Percentiles rank a stretch among this genome's conserved stretches.
These are phyloP conservation scores for Ischnus inquisitorius DNA, from an alignment of 2,888 invertebrate genomes.

Conservation along the genomic window DNA sequence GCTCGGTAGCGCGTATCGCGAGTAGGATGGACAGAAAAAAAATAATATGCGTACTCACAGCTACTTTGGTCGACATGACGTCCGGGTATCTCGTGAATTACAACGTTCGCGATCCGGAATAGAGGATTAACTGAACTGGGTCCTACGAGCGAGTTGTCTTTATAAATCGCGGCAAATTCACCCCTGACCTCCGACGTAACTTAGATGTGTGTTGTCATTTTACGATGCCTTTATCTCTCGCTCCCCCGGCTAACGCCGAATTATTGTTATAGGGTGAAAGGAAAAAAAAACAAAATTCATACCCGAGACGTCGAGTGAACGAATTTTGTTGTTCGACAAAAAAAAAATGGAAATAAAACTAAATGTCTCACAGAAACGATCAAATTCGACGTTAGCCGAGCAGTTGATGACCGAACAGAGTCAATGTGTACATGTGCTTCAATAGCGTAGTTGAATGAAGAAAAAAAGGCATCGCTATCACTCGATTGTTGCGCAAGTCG, in stretches of 20 bases:
- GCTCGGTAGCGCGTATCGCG: not conserved
- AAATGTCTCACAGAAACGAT: slow-evolving; percentile 3
- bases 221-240: slow-evolving; percentile 58
- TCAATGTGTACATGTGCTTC: not conserved
- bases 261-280: slow-evolving; percentile 15
- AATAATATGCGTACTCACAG: slow-evolving; percentile 69
- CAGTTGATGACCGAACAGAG: not conserved
- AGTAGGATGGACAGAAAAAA: not conserved
- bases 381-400: no score
- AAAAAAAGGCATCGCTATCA: not conserved
- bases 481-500: slow-evolving; percentile 9
- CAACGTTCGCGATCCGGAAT: slow-evolving; percentile 69
- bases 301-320: not conserved
- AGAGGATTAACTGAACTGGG: slow-evolving; percentile 75
- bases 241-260: slow-evolving; percentile 26
- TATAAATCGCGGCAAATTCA: slow-evolving; percentile 81
- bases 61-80: slow-evolving; percentile 71
- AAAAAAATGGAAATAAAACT: not conserved
- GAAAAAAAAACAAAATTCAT: not conserved
- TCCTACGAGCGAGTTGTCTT: slow-evolving; percentile 76
- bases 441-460: slow-evolving; percentile 9
- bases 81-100: not conserved
- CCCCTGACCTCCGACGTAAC: slow-evolving; percentile 79
- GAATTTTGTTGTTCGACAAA: slow-evolving; percentile 4
- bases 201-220: slow-evolving; percentile 39